A percentile compares a stretch with the other conserved stretches of the same genome.
phyloP scores from a whole-genome alignment of 1,140 invertebrate genomes.

The Drosophila mauritiana region DNA sequence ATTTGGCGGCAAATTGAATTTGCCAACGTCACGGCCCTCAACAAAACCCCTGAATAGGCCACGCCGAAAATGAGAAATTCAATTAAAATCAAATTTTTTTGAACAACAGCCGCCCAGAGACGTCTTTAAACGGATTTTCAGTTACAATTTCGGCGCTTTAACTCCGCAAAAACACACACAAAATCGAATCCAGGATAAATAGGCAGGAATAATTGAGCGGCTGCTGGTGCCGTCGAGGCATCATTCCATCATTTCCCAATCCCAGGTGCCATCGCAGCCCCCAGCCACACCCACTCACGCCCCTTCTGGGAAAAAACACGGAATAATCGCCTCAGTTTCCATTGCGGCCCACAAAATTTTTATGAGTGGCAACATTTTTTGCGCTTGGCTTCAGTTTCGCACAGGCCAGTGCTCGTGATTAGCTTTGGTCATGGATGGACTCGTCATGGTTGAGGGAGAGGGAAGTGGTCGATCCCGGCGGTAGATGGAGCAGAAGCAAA shows the following conservation, averaged over 20 bases:
- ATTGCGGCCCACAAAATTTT: conserved; percentile 17
- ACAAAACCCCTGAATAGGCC: conserved; percentile 9
- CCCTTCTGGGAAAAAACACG: conserved; percentile 30
- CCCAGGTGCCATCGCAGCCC: neutral
- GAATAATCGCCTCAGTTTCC: conserved; percentile 53
- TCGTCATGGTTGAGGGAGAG: conserved; percentile 33
- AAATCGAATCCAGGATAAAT: conserved; percentile 54
- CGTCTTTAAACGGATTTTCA: conserved; percentile 63
- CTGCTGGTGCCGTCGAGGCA: conserved; percentile 15
- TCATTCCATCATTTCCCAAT: conserved; percentile 3
- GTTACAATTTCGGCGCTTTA: conserved; percentile 47
- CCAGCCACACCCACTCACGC: conserved; percentile 1
- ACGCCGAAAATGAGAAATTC: conserved; percentile 71
- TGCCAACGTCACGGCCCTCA: conserved; percentile 34
- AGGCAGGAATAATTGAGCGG: conserved; percentile 67
- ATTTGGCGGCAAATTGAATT: conserved; percentile 79
- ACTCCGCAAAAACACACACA: conserved; percentile 30
- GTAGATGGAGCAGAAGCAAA: neutral
- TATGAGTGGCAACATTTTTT: conserved; percentile 40
- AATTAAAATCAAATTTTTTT: conserved; percentile 79
- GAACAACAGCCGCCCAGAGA: neutral
- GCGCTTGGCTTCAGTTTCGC: conserved; percentile 44
- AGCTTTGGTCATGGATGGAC: conserved; percentile 44
- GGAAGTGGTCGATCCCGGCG: no score
- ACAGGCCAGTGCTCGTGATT: conserved; percentile 23